Evolutionary conservation across 64 coral and sea anemone species (phyloP), one percentile per base, ranked within the genome.

Genomic region (Catalaphyllia jardinei): DNA sequence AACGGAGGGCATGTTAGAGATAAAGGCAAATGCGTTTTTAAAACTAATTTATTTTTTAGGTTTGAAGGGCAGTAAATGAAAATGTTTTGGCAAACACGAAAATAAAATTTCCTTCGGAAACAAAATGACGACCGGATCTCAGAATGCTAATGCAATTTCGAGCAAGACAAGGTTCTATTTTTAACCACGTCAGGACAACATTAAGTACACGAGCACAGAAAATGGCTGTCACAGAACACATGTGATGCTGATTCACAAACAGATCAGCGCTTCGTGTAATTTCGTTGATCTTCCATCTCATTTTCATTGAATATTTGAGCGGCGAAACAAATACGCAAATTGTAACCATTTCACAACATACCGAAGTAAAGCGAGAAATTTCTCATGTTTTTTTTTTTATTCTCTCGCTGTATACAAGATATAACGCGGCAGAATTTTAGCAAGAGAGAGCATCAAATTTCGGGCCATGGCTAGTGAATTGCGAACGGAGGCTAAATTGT

Each of bases 231-330:
- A 49, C 63, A 29, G 71, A 51, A 52, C 62, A 24, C 8, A 28
- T 22, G 10, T 71, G 27, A 71, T 85, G 28, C 71, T 52, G 81
- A 85, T 85, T 71, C 10, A 51, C 22, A 10, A 71, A 51, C 62
- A 29, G 31, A 46, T 7, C 42, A 46, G 42, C 5, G 42, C 62
- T 31, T 62, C 15, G 55, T 18, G 57, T 81, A 55, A 55, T 85
- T 77, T 29, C 81, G 10, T 51, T 15, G 10, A 85, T 64, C 35
- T 46, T 64, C 19, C 62, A 85, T 71, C 52, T 85, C 63, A 52
- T 35, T 85, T 85, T 85, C 62, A 52, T 42, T 51, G 69, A 85
- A 85, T 85, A 85, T 85, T 85, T 52, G 81, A 85, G 81, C 15
- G 62, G 31, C 60, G 35, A 85, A 71, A 71, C 62, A 85, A 85